These are phyloP conservation scores for Seriola aureovittata DNA, from an alignment of 2,113 vertebrate species.

Conservation along the genomic window DNA sequence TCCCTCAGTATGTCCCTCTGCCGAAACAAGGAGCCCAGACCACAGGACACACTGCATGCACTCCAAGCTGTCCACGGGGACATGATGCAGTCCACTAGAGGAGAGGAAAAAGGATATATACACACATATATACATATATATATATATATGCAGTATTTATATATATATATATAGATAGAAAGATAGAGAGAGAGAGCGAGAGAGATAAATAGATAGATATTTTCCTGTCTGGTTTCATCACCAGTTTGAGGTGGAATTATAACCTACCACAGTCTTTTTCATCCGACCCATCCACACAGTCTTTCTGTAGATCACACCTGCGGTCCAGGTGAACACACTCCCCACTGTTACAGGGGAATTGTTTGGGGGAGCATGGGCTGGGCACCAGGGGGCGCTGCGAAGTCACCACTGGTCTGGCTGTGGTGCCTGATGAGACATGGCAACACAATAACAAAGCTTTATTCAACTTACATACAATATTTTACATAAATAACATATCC, in stretches of 20 bases:
- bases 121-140: not conserved
- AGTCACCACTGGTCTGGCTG: constrained; percentile 51
- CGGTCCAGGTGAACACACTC: constrained; percentile 86
- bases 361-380: constrained; percentile 85
- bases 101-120: not conserved
- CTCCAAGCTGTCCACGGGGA: constrained; percentile 90
- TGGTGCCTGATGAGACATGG: constrained; percentile 58
- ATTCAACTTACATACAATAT: no score
- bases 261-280: constrained; percentile 88
- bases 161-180: no score
- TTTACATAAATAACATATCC: not conserved
- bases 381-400: constrained; percentile 53
- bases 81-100: constrained; percentile 88
- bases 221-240: not conserved
- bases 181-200: no score
- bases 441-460: not conserved
- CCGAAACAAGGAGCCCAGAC: constrained; percentile 88
- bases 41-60: constrained; percentile 90
- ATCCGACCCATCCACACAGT: constrained; percentile 90
- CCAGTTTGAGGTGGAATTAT: not conserved
- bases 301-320: constrained; percentile 85
- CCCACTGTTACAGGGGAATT: constrained; percentile 87
- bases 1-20: constrained; percentile 84
- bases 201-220: no score
- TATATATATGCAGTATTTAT: no score